Evolutionary conservation across 2,113 vertebrate species (phyloP).

Genomic region (Hippocampus mohnikei): DNA sequence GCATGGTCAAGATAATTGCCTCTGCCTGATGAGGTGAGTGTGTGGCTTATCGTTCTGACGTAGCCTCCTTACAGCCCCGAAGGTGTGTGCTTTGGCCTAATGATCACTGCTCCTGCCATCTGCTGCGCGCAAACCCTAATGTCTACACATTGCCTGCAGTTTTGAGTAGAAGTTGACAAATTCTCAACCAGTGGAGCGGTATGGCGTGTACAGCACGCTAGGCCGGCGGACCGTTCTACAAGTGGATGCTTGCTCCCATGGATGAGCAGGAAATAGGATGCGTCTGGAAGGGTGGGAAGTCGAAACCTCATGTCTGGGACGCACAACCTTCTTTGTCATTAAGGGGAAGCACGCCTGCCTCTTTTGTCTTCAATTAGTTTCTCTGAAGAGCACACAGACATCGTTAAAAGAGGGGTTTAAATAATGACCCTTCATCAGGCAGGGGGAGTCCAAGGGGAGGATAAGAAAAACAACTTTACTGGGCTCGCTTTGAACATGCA

Average conservation of each 20-base stretch:
- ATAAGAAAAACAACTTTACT: conserved; percentile 50
- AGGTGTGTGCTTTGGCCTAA: conserved; percentile 40
- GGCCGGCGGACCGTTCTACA: not conserved
- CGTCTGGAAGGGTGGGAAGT: conserved; percentile 44
- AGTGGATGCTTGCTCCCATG: conserved; percentile 21
- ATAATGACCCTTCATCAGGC: conserved; percentile 74
- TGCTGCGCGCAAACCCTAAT: conserved; percentile 35
- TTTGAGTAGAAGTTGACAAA: conserved; percentile 2
- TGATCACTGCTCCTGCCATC: conserved; percentile 44
- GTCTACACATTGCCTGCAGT: conserved; percentile 6
- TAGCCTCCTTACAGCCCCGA: conserved; percentile 23
- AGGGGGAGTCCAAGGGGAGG: conserved; percentile 43
- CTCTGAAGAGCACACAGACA: conserved; percentile 61
- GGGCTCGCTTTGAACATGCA: conserved; percentile 62
- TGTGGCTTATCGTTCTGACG: conserved; percentile 40
- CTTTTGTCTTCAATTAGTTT: conserved; percentile 78
- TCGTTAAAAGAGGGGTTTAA: conserved; percentile 71
- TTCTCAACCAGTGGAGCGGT: not conserved
- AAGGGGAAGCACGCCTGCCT: conserved; percentile 59
- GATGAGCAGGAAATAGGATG: conserved; percentile 35
- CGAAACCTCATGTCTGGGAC: conserved; percentile 53
- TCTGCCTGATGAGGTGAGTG: not conserved
- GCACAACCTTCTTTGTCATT: conserved; percentile 66
- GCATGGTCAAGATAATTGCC: too few species aligned
- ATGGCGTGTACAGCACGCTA: conserved; percentile 3